A percentile compares a stretch with the other conserved stretches of the same genome.
Conservation (phyloP, 1,140 invertebrate species). For the Dendrolimus kikuchii region DNA sequence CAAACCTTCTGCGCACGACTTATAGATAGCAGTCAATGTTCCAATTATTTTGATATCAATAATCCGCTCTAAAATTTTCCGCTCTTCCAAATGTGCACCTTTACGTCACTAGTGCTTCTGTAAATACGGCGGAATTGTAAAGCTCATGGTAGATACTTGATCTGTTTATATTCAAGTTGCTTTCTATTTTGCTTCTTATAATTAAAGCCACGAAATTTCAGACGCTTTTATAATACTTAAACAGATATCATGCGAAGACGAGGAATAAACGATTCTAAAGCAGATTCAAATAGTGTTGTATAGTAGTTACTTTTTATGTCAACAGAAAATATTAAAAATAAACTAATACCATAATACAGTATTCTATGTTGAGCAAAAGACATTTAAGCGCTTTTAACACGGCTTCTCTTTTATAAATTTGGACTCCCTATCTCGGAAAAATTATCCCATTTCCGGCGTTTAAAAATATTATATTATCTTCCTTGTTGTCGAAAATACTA, state of each 20-base stretch:
- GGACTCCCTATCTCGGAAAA: too few relatives aligned
- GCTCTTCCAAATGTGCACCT: constrained; percentile 8
- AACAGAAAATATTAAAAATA: too few relatives aligned
- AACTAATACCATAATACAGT: too few relatives aligned
- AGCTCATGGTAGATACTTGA: constrained; percentile 31
- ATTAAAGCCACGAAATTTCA: constrained; percentile 25
- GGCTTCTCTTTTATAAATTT: too few relatives aligned
- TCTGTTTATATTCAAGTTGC: constrained; percentile 24
- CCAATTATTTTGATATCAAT: not conserved
- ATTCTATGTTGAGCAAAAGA: too few relatives aligned
- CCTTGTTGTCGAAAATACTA: too few relatives aligned
- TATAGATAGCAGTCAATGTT: not conserved
- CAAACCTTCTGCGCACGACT: too few relatives aligned
- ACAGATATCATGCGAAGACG: not conserved
- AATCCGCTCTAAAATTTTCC: constrained; percentile 2
- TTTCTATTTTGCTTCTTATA: constrained; percentile 21
- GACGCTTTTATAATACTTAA: constrained; percentile 1
- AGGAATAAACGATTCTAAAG: not conserved
- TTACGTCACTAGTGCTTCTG: constrained; percentile 21
- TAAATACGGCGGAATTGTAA: constrained; percentile 37
- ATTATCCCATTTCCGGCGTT: too few relatives aligned
- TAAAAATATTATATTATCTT: too few relatives aligned
- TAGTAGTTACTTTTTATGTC: too few relatives aligned
- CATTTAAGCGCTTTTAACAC: too few relatives aligned
- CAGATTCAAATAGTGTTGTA: too few relatives aligned